phyloP scores from a whole-genome alignment of 2,797 vertebrate species.

The Oreochromis mossambicus region DNA sequence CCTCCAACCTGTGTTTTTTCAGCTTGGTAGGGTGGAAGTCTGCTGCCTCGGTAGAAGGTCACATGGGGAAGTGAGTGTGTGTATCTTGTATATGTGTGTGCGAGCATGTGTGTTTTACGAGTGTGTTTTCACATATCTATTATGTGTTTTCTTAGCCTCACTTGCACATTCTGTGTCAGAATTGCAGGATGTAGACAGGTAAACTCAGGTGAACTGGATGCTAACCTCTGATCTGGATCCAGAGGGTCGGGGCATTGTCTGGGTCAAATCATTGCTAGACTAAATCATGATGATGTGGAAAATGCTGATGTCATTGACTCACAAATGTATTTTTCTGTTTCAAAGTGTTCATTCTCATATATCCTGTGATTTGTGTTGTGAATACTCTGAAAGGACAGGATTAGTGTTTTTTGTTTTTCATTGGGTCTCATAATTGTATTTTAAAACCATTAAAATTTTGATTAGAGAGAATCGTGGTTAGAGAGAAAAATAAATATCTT shows the following conservation, averaged over 20 bases:
- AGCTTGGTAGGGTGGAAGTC: constrained; percentile 70
- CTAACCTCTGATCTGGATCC: constrained; percentile 53
- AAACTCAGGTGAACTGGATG: constrained; percentile 58
- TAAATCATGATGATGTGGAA: constrained; percentile 36
- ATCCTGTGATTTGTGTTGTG: not conserved
- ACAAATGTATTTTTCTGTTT: not conserved
- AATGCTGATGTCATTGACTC: constrained; percentile 32
- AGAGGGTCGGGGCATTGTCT: constrained; percentile 43
- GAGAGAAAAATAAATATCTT: not conserved
- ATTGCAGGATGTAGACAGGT: constrained; percentile 64
- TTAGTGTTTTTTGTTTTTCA: not conserved
- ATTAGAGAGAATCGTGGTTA: not conserved
- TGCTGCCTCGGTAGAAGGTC: constrained; percentile 35
- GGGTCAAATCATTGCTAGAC: constrained; percentile 42
- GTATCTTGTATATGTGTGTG: not conserved
- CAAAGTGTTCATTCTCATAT: not conserved
- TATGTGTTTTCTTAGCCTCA: constrained; percentile 54
- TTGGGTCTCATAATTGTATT: not conserved
- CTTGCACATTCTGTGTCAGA: constrained; percentile 32
- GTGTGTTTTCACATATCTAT: constrained; percentile 39
- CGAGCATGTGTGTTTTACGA: constrained; percentile 5
- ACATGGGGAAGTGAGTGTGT: constrained; percentile 35
- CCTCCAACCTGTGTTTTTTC: constrained; percentile 63
- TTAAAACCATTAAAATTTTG: not conserved
- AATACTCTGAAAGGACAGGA: not conserved